These are phyloP conservation scores for Engraulis encrasicolus DNA, from an alignment of 2,113 vertebrate genomes.

Conservation along the genomic window DNA sequence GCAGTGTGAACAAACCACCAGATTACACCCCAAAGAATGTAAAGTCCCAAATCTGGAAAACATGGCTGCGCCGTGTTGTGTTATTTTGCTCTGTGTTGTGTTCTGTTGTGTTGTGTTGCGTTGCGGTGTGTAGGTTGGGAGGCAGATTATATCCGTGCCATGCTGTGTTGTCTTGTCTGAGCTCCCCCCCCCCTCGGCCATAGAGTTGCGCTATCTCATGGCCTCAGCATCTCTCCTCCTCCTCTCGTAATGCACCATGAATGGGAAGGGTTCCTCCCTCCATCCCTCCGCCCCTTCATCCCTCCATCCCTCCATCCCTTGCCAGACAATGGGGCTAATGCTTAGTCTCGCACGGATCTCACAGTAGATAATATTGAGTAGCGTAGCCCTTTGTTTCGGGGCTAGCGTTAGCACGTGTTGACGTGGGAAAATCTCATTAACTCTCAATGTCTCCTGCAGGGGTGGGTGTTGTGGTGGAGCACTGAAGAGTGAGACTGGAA, in stretches of 20 bases:
- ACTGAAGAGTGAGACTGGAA: too few species aligned
- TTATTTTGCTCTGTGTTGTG: too few species aligned
- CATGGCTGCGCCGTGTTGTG: too few species aligned
- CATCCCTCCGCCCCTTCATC: too few species aligned
- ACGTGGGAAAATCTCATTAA: neutral
- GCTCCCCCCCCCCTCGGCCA: too few species aligned
- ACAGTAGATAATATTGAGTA: neutral
- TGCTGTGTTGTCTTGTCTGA: too few species aligned
- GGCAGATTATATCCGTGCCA: neutral
- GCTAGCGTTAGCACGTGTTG: neutral
- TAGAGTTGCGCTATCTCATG: neutral
- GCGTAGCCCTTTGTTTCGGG: neutral
- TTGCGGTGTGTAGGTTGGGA: conserved; percentile 1
- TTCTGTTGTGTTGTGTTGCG: too few species aligned
- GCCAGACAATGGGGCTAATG: neutral
- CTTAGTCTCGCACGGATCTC: neutral
- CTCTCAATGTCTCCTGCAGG: too few species aligned
- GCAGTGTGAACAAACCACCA: conserved; percentile 25
- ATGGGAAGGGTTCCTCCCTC: too few species aligned
- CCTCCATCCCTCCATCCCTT: too few species aligned
- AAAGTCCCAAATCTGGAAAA: neutral
- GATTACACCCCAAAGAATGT: conserved; percentile 16
- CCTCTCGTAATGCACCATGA: neutral
- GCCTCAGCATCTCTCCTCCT: neutral
- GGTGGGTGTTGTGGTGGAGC: too few species aligned